Evolutionary conservation across 2,113 vertebrate genomes (phyloP).

Genomic region (Hippocampus guttulatus): DNA sequence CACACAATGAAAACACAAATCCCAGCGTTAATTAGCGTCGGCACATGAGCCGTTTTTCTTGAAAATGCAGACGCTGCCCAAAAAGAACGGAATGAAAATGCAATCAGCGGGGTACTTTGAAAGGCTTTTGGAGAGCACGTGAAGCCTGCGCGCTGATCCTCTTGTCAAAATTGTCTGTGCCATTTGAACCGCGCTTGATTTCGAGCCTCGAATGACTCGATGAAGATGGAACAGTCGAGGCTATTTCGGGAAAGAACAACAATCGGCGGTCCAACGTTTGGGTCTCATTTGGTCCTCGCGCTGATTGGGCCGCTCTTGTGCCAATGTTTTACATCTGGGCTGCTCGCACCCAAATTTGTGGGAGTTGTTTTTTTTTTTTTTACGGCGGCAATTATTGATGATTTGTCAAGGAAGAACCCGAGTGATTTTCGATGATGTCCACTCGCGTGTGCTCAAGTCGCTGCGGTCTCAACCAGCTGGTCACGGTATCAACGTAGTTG

Average conservation of each 20-base stretch:
- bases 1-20: conserved; percentile 49
- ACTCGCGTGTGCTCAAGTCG: background rate
- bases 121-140: conserved; percentile 51
- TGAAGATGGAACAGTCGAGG: conserved; percentile 49
- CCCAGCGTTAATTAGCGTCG: conserved; percentile 57
- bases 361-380: too few relatives aligned
- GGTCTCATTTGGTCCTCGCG: conserved; percentile 12
- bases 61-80: conserved; percentile 55
- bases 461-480: background rate
- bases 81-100: conserved; percentile 61
- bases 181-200: conserved; percentile 55
- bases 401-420: background rate
- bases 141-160: conserved; percentile 50
- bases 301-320: conserved; percentile 41
- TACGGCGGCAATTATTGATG: background rate
- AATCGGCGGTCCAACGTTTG: background rate
- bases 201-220: conserved; percentile 61
- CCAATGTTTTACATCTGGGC: background rate
- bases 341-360: background rate
- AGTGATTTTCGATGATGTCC: background rate
- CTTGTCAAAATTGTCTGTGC: conserved; percentile 55
- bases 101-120: conserved; percentile 56
- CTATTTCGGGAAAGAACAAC: conserved; percentile 36
- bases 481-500: background rate
- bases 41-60: conserved; percentile 48